Conservation (phyloP, 2,797 vertebrate genomes). For the Numenius phaeopus region DNA sequence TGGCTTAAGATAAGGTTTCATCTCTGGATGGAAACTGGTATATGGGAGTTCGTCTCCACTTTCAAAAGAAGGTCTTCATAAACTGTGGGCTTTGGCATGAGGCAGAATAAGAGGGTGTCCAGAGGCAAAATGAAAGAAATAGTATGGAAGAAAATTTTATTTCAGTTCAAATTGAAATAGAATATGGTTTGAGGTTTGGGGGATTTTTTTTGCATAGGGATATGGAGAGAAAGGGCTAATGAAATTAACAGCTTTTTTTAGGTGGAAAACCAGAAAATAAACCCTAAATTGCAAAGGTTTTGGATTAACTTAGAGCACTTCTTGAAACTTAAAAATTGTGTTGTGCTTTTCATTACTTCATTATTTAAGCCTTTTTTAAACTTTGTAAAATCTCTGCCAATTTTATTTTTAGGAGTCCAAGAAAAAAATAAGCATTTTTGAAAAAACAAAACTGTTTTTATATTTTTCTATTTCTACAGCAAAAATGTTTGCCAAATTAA, state of each 20-base stretch:
- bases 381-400: not conserved
- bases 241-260: not conserved
- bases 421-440: not conserved
- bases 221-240: not conserved
- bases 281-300: not conserved
- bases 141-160: not conserved
- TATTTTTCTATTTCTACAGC: not conserved
- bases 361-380: not conserved
- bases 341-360: not conserved
- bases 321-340: not conserved
- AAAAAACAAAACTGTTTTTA: not conserved
- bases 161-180: not conserved
- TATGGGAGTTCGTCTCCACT: not conserved
- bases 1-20: not conserved
- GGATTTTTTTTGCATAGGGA: not conserved
- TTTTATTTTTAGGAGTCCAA: slow-evolving; percentile 22
- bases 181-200: not conserved
- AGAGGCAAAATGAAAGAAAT: not conserved
- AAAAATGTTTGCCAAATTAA: not conserved
- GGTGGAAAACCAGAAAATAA: not conserved
- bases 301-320: not conserved
- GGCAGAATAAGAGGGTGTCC: not conserved
- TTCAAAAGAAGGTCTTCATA: not conserved
- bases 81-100: not conserved
- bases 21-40: not conserved